Evolutionary conservation across 2,888 invertebrate genomes (phyloP).

Genomic region (Dusona sp.): DNA sequence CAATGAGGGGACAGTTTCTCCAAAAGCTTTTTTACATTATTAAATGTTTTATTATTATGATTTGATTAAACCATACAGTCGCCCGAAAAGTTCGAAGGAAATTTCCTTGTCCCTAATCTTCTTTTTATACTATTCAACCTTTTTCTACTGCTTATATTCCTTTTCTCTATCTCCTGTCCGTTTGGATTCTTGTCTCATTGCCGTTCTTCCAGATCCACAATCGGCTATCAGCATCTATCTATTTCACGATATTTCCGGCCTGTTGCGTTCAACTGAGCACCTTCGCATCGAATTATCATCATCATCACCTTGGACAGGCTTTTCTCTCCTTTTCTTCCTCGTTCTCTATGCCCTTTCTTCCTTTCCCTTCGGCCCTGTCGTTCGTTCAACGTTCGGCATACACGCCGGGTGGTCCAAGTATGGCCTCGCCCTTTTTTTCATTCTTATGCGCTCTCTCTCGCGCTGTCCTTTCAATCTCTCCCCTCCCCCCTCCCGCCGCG

Average conservation of each 20-base stretch:
- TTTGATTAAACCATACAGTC: background rate
- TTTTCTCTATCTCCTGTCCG: conserved; percentile 46
- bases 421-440: conserved; percentile 15
- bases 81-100: background rate
- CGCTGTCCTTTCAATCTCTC: background rate
- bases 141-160: conserved; percentile 25
- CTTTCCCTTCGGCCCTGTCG: conserved; percentile 4
- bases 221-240: conserved; percentile 70
- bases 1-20: background rate
- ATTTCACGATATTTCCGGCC: conserved; percentile 74
- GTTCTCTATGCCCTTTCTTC: background rate
- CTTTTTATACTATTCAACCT: background rate
- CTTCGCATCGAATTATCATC: conserved; percentile 70
- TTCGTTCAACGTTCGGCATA: conserved; percentile 1
- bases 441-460: background rate
- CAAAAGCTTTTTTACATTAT: background rate
- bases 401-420: conserved; percentile 42
- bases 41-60: background rate
- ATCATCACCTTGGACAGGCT: conserved; percentile 30
- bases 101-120: background rate
- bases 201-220: conserved; percentile 52
- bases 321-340: conserved; percentile 17
- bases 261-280: conserved; percentile 67
- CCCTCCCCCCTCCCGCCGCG: background rate
- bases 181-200: conserved; percentile 61